phyloP scores from a whole-genome alignment of 2,797 vertebrate genomes.

The Catostomus latipinnis region DNA sequence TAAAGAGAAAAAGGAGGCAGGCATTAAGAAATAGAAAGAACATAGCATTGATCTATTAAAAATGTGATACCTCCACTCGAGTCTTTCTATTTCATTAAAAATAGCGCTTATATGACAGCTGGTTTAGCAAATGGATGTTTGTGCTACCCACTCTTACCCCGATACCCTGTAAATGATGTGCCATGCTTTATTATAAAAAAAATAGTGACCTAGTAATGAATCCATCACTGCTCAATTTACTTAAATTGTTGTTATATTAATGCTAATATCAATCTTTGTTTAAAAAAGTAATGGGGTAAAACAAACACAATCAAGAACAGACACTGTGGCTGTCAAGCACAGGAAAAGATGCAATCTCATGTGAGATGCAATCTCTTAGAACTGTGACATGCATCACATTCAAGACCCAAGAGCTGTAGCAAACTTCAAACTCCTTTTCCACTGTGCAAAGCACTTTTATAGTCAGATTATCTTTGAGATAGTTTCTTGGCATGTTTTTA shows the following conservation, averaged over 20 bases:
- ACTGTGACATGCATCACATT: conserved; percentile 36
- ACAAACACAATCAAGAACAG: conserved; percentile 5
- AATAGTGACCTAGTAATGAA: conserved; percentile 13
- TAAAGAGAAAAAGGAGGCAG: not conserved
- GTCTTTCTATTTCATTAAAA: conserved; percentile 38
- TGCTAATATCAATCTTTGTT: conserved; percentile 39
- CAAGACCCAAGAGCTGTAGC: conserved; percentile 60
- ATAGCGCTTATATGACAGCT: conserved; percentile 47
- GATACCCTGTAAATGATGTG: conserved; percentile 71
- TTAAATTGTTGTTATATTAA: conserved; percentile 31
- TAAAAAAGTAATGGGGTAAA: conserved; percentile 14
- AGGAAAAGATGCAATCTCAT: conserved; percentile 39
- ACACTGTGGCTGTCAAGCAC: conserved; percentile 50
- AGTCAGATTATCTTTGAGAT: conserved; percentile 37
- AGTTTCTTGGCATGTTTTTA: conserved; percentile 50
- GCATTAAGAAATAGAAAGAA: not conserved
- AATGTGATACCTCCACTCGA: conserved; percentile 29
- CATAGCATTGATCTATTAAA: not conserved
- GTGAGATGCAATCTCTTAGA: conserved; percentile 19
- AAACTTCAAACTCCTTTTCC: conserved; percentile 58
- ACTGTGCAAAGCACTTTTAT: conserved; percentile 62
- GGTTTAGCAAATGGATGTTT: conserved; percentile 31
- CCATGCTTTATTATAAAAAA: conserved; percentile 67
- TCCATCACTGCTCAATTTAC: conserved; percentile 22
- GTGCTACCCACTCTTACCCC: conserved; percentile 61